A percentile compares a stretch with the other conserved stretches of the same genome.
These are phyloP conservation scores for Syngnathus acus DNA, from an alignment of 2,797 vertebrate species.

Conservation along the genomic window DNA sequence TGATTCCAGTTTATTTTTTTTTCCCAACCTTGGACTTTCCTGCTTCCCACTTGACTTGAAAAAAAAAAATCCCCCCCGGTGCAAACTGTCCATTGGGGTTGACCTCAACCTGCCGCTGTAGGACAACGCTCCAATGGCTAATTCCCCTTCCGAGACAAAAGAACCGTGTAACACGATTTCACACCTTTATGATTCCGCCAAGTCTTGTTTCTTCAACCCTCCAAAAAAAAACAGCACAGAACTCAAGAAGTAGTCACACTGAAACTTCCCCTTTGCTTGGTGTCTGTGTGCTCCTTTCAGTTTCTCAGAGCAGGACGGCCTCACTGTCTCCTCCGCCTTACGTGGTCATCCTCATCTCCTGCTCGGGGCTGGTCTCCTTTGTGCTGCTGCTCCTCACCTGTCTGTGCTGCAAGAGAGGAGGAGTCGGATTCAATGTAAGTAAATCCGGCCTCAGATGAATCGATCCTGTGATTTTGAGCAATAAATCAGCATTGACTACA, in stretches of 20 bases:
- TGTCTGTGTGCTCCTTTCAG: constrained; percentile 49
- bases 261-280: constrained; percentile 31
- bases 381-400: constrained; percentile 90
- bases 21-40: constrained; percentile 53
- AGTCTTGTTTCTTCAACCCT: constrained; percentile 34
- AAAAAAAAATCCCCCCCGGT: constrained; percentile 48
- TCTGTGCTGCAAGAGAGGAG: constrained; percentile 86
- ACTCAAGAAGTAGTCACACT: constrained; percentile 10
- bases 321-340: constrained; percentile 82
- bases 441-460: too few relatives aligned
- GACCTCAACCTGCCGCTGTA: constrained; percentile 52
- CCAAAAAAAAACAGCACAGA: constrained; percentile 3
- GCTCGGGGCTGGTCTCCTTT: constrained; percentile 87
- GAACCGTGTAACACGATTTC: constrained; percentile 56
- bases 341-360: constrained; percentile 90
- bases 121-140: constrained; percentile 55
- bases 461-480: too few relatives aligned
- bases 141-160: constrained; percentile 6
- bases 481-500: neutral
- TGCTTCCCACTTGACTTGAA: constrained; percentile 28
- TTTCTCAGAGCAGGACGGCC: constrained; percentile 73
- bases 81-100: constrained; percentile 66
- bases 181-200: constrained; percentile 40
- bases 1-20: constrained; percentile 33
- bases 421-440: constrained; percentile 92